phyloP scores from a whole-genome alignment of 2,888 invertebrate genomes.

The Sphaerophoria taeniata region DNA sequence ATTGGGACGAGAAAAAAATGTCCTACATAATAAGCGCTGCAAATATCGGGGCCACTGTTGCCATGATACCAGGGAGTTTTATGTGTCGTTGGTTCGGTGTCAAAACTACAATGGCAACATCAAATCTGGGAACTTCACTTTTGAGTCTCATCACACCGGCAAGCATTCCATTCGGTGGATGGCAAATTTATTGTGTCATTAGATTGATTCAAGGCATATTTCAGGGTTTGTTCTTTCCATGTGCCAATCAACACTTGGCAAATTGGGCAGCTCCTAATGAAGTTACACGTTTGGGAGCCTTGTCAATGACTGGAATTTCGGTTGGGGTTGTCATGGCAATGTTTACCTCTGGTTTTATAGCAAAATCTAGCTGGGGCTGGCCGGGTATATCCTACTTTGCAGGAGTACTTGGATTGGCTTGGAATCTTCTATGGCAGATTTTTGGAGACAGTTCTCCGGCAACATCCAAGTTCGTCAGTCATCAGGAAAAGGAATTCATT shows the following conservation, averaged over 20 bases:
- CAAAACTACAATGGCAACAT: constrained; percentile 84
- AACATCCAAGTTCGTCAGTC: constrained; percentile 84
- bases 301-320: constrained; percentile 85
- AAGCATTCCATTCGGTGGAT: constrained; percentile 86
- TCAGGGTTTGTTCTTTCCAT: constrained; percentile 87
- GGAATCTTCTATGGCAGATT: constrained; percentile 84
- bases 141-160: constrained; percentile 87
- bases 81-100: constrained; percentile 88
- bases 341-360: constrained; percentile 86
- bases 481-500: constrained; percentile 85
- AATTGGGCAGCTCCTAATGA: constrained; percentile 88
- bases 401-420: constrained; percentile 83
- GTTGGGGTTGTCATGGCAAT: constrained; percentile 88
- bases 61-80: constrained; percentile 86
- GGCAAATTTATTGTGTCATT: constrained; percentile 84
- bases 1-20: constrained; percentile 84
- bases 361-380: constrained; percentile 85
- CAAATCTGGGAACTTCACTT: constrained; percentile 86
- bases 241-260: constrained; percentile 86
- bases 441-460: constrained; percentile 85
- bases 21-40: constrained; percentile 88
- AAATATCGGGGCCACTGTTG: constrained; percentile 90
- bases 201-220: constrained; percentile 87
- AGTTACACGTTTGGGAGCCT: constrained; percentile 85
- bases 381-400: constrained; percentile 87